A percentile compares a stretch with the other conserved stretches of the same genome.
Evolutionary conservation across 2,888 invertebrate genomes (phyloP).

Genomic region (Tipula vernalis): DNA sequence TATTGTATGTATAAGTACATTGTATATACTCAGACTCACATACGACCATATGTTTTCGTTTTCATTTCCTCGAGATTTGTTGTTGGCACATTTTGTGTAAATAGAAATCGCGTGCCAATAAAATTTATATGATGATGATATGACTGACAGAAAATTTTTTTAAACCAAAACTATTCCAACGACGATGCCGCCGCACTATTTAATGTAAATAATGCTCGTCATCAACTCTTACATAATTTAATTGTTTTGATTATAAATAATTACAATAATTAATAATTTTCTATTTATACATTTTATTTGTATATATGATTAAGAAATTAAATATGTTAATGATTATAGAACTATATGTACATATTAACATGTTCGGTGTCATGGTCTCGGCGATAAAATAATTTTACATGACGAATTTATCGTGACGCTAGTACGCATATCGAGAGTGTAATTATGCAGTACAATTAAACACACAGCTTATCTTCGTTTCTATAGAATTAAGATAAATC

Average conservation of each 20-base stretch:
- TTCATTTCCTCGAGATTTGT: not conserved
- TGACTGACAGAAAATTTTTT: not conserved
- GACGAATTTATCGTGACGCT: not conserved
- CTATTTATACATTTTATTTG: not conserved
- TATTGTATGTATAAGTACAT: no score
- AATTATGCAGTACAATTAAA: not conserved
- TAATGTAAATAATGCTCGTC: not conserved
- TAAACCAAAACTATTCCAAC: not conserved
- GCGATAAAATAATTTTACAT: not conserved
- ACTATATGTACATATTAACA: not conserved
- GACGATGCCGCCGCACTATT: not conserved
- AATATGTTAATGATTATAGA: not conserved
- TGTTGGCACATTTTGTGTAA: not conserved
- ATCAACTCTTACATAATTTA: not conserved
- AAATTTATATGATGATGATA: not conserved
- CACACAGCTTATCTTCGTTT: not conserved
- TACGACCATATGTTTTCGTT: not conserved
- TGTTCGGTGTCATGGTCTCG: not conserved
- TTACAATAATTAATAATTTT: not conserved
- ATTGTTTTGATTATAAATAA: not conserved
- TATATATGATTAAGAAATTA: not conserved
- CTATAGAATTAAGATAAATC: not conserved
- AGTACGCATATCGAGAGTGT: not conserved
- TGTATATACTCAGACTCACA: not conserved
- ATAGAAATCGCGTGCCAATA: conserved; percentile 4